phyloP scores from a whole-genome alignment of 2,888 invertebrate species.

The Axea sp. region DNA sequence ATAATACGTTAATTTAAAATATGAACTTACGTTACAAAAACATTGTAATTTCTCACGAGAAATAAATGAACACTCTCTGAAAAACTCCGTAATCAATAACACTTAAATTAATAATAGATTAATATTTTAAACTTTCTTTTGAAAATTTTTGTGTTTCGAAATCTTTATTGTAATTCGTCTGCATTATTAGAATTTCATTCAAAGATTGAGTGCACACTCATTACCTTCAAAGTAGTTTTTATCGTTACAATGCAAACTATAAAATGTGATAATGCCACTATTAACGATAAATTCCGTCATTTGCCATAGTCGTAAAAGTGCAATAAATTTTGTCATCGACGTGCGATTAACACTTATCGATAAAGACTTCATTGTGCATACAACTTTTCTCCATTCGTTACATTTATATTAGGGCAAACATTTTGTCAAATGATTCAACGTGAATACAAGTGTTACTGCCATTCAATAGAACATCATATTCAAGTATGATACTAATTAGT shows the following conservation, averaged over 20 bases:
- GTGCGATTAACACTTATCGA: constrained; percentile 49
- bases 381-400: constrained; percentile 26
- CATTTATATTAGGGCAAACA: constrained; percentile 33
- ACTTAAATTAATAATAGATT: no score
- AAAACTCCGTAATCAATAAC: no score
- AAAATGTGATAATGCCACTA: constrained; percentile 39
- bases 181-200: no score
- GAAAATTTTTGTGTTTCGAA: no score
- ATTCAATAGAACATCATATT: constrained; percentile 3
- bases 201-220: no score
- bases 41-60: no score
- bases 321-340: constrained; percentile 46
- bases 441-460: constrained; percentile 25
- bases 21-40: no score
- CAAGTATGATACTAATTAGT: constrained; percentile 20
- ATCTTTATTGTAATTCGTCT: no score
- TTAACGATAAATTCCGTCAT: constrained; percentile 37
- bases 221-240: constrained; percentile 16
- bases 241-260: constrained; percentile 32
- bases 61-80: no score
- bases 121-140: no score
- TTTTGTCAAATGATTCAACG: constrained; percentile 32
- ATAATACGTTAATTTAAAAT: no score
- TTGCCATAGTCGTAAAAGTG: constrained; percentile 23
- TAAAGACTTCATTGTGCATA: constrained; percentile 29